Percentiles rank a stretch among this genome's conserved stretches.
These are phyloP conservation scores for Nemapogon koenigi DNA, from an alignment of 2,888 invertebrate species.

Conservation along the genomic window DNA sequence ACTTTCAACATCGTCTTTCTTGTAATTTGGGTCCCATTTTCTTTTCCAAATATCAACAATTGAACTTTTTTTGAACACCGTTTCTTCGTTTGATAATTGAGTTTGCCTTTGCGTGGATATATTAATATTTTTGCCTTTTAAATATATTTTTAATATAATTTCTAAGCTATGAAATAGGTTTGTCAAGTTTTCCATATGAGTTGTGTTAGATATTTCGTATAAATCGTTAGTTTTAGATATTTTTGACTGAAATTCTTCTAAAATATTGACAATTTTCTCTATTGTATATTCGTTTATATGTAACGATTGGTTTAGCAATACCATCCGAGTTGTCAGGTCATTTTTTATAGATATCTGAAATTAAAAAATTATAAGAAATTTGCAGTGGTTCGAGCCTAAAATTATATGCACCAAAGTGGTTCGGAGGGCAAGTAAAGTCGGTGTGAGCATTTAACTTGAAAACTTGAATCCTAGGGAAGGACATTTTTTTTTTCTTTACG, in stretches of 20 bases:
- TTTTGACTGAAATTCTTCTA: slow-evolving; percentile 25
- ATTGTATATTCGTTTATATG: slow-evolving; percentile 39
- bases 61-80: slow-evolving; percentile 28
- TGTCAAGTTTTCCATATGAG: slow-evolving; percentile 30
- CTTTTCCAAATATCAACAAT: slow-evolving; percentile 42
- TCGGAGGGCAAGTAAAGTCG: no score
- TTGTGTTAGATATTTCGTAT: slow-evolving; percentile 29
- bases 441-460: no score
- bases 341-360: slow-evolving; percentile 42
- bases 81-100: no score
- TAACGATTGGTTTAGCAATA: slow-evolving; percentile 34
- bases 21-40: slow-evolving; percentile 37
- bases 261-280: slow-evolving; percentile 30
- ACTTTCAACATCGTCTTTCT: slow-evolving; percentile 11
- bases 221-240: slow-evolving; percentile 21
- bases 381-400: no score
- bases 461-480: no score
- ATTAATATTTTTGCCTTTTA: slow-evolving; percentile 16
- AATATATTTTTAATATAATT: slow-evolving; percentile 28
- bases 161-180: slow-evolving; percentile 41
- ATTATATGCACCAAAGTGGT: no score
- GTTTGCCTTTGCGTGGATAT: slow-evolving; percentile 18
- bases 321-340: slow-evolving; percentile 29
- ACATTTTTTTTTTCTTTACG: no score
- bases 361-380: no score